Conservation (phyloP, 2,113 vertebrate genomes). For the Xiphophorus maculatus region DNA sequence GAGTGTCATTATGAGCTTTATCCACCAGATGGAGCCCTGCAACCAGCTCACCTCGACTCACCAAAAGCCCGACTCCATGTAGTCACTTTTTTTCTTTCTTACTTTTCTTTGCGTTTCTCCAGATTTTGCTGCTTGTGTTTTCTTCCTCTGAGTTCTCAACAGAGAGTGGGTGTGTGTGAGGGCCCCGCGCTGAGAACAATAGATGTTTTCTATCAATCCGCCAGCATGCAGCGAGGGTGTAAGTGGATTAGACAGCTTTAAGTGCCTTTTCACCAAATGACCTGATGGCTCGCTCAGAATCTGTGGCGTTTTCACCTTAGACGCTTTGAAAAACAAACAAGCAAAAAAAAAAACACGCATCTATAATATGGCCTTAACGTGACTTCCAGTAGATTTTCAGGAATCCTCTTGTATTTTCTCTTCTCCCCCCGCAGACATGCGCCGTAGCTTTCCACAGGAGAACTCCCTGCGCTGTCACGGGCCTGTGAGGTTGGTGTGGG, state of each 20-base stretch:
- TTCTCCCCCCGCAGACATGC: background rate
- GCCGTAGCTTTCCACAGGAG: constrained; percentile 16
- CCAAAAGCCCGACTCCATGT: background rate
- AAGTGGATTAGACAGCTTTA: constrained; percentile 50
- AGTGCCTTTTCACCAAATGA: constrained; percentile 1
- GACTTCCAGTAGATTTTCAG: background rate
- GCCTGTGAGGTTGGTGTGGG: constrained; percentile 50
- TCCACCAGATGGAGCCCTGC: constrained; percentile 44
- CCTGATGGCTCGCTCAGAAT: constrained; percentile 2
- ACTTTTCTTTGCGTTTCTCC: background rate
- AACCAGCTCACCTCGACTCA: background rate
- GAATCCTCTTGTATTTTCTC: background rate
- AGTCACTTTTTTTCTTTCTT: background rate
- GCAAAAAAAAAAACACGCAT: no score
- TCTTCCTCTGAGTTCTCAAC: background rate
- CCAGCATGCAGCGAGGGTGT: constrained; percentile 11
- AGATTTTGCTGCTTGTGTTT: background rate
- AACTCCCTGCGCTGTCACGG: constrained; percentile 38
- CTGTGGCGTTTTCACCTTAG: fast-evolving
- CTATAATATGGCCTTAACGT: background rate
- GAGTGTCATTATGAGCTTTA: background rate
- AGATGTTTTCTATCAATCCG: constrained; percentile 13
- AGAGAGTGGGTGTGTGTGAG: constrained; percentile 43
- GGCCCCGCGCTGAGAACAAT: background rate
- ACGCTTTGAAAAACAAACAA: no score